Conservation (phyloP, 1,140 invertebrate species). For the Drosophila insularis region DNA sequence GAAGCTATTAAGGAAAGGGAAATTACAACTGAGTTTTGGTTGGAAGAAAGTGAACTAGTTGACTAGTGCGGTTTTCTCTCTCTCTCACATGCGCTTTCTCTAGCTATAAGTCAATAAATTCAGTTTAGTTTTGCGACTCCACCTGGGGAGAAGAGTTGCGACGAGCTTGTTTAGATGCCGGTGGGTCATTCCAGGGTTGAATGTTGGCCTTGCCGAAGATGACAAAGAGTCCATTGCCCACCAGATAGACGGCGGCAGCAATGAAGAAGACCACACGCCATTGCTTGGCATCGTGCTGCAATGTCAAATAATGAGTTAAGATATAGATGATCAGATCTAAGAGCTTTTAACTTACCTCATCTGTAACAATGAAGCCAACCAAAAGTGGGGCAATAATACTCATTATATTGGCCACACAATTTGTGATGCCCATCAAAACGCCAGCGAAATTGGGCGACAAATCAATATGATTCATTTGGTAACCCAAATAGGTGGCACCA, state of each 20-base stretch:
- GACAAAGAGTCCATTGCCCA: slow-evolving; percentile 88
- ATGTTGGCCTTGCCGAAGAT: slow-evolving; percentile 86
- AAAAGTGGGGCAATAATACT: slow-evolving; percentile 89
- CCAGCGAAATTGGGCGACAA: slow-evolving; percentile 91
- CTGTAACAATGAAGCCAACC: slow-evolving; percentile 86
- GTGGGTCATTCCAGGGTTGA: slow-evolving; percentile 87
- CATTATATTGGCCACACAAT: slow-evolving; percentile 89
- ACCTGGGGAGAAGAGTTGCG: slow-evolving; percentile 63
- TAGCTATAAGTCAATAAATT: slow-evolving; percentile 1
- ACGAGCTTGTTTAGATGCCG: slow-evolving; percentile 41
- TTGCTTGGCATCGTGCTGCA: slow-evolving; percentile 84
- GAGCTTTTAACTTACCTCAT: slow-evolving; percentile 83
- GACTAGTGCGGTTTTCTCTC: slow-evolving; percentile 52
- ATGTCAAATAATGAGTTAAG: neutral
- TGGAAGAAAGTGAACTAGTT: slow-evolving; percentile 53
- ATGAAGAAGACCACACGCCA: slow-evolving; percentile 92
- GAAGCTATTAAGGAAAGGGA: neutral
- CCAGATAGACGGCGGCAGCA: slow-evolving; percentile 87
- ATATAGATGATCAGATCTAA: no score
- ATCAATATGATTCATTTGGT: slow-evolving; percentile 88
- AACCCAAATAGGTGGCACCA: slow-evolving; percentile 89
- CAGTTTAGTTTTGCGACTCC: slow-evolving; percentile 64
- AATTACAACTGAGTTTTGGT: slow-evolving; percentile 24
- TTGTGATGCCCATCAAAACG: slow-evolving; percentile 88
- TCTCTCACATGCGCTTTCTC: slow-evolving; percentile 17